A percentile compares a stretch with the other conserved stretches of the same genome.
phyloP scores from a whole-genome alignment of 2,888 invertebrate genomes.

The Tinea trinotella region DNA sequence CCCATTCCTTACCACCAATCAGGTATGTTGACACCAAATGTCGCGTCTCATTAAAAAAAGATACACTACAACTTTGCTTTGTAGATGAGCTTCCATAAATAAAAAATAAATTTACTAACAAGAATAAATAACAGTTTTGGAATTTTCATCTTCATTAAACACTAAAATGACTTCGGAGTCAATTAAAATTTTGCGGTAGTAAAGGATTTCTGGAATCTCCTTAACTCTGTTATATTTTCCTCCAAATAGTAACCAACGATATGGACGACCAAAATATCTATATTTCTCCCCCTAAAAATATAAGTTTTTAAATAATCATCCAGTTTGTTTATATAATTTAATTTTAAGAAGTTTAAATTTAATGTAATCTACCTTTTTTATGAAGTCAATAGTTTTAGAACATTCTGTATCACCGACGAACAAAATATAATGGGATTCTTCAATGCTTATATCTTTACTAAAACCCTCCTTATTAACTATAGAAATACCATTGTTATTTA shows the following conservation, averaged over 20 bases:
- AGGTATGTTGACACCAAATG: too few species aligned
- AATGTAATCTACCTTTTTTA: too few species aligned
- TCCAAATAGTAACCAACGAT: conserved; percentile 12
- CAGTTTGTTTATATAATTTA: too few species aligned
- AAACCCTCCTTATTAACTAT: neutral
- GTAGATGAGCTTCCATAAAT: too few species aligned
- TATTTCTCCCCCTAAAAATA: conserved; percentile 3
- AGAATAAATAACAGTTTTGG: neutral
- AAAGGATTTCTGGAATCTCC: neutral
- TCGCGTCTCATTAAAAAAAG: too few species aligned
- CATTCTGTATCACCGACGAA: conserved; percentile 4
- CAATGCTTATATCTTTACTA: neutral
- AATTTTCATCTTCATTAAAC: neutral
- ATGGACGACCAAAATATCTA: conserved; percentile 2
- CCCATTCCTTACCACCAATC: too few species aligned
- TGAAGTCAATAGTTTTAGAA: neutral
- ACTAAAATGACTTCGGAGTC: conserved; percentile 12
- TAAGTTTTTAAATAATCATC: too few species aligned
- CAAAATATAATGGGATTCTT: neutral
- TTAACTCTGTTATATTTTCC: neutral
- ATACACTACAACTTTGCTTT: too few species aligned
- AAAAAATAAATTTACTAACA: neutral
- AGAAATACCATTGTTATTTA: neutral
- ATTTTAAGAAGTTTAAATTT: too few species aligned
- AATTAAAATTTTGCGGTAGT: neutral